These are phyloP conservation scores for Lumbricus terrestris DNA, from an alignment of 2,888 invertebrate genomes.

Conservation along the genomic window DNA sequence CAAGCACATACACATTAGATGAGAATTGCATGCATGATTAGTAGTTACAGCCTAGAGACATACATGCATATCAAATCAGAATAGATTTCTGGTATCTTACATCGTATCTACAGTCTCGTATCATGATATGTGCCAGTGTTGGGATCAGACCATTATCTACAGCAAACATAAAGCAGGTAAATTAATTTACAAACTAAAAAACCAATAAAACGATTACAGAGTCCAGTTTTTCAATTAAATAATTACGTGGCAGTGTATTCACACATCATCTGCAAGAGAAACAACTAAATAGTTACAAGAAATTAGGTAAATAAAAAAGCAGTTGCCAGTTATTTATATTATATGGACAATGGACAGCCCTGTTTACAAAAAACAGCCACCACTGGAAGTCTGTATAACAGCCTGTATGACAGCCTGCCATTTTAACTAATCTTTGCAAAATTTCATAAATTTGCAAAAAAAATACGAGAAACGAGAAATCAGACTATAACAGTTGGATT, in stretches of 20 bases:
- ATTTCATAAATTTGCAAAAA: no score
- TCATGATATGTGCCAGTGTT: constrained; percentile 65
- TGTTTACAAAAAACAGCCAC: not conserved
- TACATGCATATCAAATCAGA: not conserved
- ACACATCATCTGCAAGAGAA: not conserved
- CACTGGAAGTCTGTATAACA: no score
- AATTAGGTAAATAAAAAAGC: not conserved
- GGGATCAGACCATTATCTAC: constrained; percentile 64
- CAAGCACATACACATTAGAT: no score
- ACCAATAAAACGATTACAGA: not conserved
- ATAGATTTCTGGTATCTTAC: constrained; percentile 56
- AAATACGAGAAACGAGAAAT: no score
- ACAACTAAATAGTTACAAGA: not conserved
- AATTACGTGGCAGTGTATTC: not conserved
- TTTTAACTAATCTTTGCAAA: no score
- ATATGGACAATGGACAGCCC: no score
- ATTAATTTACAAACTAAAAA: not conserved
- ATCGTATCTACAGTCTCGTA: constrained; percentile 72
- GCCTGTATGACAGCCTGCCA: no score
- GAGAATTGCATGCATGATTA: no score
- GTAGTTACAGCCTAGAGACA: no score
- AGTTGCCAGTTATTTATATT: not conserved
- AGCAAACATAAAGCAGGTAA: not conserved
- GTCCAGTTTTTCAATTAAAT: not conserved
- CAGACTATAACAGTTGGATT: no score